Base-by-base conservation (phyloP, 1,140 invertebrate species). In the Ceratoteleas bidentatus region DNA sequence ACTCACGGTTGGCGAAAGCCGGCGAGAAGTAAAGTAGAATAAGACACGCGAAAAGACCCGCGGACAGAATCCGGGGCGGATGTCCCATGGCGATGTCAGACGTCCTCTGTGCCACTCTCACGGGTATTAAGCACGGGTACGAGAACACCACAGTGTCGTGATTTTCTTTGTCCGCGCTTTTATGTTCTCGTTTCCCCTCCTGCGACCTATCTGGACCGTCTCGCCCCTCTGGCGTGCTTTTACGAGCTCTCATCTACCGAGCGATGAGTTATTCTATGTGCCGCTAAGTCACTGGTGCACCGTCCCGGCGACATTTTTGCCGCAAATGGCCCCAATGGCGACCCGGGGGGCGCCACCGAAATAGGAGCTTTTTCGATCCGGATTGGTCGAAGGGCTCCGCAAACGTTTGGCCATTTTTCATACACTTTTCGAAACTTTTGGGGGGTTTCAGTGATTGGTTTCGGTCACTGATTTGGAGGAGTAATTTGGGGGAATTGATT, bases 131-230 rank as follows among this genome's bases (percentile, higher is more conserved):
- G 62, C 74, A 83, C 81, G 87, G 85, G 84, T 87, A 86, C 86
- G 83, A 85, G 88, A 86, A 89, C 87, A 89, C 88, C 85, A 90
- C 88, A 91, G 89, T 88, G 86, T 84, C 81, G 73, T 84, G 86
- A 85, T 89, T 91, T 90, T 90, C 87, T 88, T 87, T 87, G 86
- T 81, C 47, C 88, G 82, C 78, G 88, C 89, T 91, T 91, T 91
- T 91, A 91, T 91, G 90, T 88, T 91, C 88, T 90, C 87, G 87
- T 83, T 79, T 81, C 79, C 85, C 86, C 88, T 82, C 84, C 81
- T 58, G 73, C 69, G 56, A 68, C 58, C 68, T 78, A 75, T 83
- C 76, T 77, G 80, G 58, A 79, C 69, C 73, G 81, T 79, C 82
- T 76, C 75, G 72, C 83, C 83, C 78, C 78, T 84, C 84, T 85